Percentiles rank a stretch among this genome's conserved stretches.
phyloP scores from a whole-genome alignment of 2,113 vertebrate species.

The Mesoclemmys tuberculata region DNA sequence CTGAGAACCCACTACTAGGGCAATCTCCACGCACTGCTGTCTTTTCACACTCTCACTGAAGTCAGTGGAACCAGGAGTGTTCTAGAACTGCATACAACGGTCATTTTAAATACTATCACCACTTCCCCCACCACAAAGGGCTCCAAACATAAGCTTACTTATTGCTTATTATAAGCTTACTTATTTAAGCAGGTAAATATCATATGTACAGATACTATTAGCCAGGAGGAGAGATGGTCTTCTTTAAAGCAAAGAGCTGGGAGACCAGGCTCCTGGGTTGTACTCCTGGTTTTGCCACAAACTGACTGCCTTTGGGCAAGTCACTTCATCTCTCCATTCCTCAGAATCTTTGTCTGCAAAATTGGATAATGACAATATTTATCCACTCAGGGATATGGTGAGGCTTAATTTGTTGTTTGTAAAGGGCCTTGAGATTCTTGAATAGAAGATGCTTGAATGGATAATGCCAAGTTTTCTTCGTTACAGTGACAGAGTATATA shows the following conservation, averaged over 20 bases:
- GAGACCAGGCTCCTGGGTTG: background rate
- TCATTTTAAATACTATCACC: background rate
- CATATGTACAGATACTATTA: background rate
- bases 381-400: accelerated
- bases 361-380: background rate
- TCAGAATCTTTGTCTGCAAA: background rate
- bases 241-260: background rate
- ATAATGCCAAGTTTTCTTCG: background rate
- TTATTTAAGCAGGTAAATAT: accelerated
- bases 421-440: background rate
- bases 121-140: background rate
- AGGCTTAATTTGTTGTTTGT: background rate
- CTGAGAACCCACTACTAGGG: background rate
- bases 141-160: accelerated
- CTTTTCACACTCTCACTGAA: accelerated
- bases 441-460: background rate
- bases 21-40: background rate
- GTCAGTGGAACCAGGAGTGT: background rate
- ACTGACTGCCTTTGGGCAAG: accelerated
- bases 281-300: background rate
- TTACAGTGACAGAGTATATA: background rate
- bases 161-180: too few species aligned
- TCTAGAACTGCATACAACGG: background rate
- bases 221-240: background rate
- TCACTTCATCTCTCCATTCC: accelerated